Conservation (phyloP, 2,797 vertebrate genomes). For the Tenualosa thibaudeaui region DNA sequence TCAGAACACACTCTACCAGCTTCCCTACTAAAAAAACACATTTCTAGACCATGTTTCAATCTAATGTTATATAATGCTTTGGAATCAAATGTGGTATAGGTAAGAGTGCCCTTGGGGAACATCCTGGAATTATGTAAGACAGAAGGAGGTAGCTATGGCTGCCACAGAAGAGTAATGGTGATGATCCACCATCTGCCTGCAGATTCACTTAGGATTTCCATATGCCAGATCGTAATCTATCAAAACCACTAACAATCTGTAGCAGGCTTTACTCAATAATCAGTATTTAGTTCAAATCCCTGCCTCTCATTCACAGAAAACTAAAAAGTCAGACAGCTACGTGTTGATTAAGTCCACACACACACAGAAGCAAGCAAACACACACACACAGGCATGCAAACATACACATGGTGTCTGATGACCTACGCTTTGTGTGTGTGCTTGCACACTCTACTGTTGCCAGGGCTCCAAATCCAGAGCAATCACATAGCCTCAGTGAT, state of each 20-base stretch:
- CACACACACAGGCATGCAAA: not conserved
- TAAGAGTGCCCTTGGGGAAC: not conserved
- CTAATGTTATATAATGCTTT: not conserved
- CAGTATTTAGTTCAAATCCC: not conserved
- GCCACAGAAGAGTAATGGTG: not conserved
- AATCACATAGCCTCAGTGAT: not conserved
- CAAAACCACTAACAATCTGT: not conserved
- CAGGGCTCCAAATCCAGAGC: not conserved
- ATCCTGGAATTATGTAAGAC: not conserved
- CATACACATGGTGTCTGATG: not conserved
- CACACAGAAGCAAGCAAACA: not conserved
- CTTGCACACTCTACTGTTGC: not conserved
- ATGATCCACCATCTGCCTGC: conserved; percentile 2
- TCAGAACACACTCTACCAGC: not conserved
- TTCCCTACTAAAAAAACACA: not conserved
- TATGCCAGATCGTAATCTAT: not conserved
- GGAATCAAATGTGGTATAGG: not conserved
- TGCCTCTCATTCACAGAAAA: not conserved
- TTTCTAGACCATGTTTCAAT: no score
- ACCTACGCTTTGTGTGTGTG: not conserved
- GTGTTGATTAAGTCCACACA: not conserved
- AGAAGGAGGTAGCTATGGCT: not conserved
- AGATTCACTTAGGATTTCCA: not conserved
- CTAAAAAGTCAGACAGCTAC: not conserved
- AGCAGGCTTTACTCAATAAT: not conserved